Percentiles rank a stretch among this genome's conserved stretches.
These are phyloP conservation scores for Acropternis orthonyx DNA, from an alignment of 2,797 vertebrate species.

Conservation along the genomic window DNA sequence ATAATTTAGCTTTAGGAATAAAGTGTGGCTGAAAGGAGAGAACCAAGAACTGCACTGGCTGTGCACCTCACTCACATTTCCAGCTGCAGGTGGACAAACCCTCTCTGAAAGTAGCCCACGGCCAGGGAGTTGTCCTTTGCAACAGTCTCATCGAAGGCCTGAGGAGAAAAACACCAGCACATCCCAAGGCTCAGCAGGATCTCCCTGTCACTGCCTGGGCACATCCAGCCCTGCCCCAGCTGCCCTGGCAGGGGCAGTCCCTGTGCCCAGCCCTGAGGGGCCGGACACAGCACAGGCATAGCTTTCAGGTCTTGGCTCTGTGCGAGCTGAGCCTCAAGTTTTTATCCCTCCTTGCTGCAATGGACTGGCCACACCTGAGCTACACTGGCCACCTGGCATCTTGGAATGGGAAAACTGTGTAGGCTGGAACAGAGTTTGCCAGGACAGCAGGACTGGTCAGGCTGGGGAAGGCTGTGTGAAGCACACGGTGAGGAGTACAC, in stretches of 20 bases:
- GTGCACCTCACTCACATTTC: conserved; percentile 60
- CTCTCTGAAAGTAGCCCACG: conserved; percentile 88
- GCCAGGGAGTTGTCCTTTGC: conserved; percentile 85
- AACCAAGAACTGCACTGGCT: neutral
- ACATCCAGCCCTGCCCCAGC: fast-evolving
- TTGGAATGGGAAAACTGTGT: neutral
- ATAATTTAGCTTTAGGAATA: neutral
- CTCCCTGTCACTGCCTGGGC: too few relatives aligned
- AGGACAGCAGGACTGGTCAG: fast-evolving
- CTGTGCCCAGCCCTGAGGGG: neutral
- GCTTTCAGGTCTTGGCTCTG: neutral
- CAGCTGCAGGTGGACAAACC: conserved; percentile 81
- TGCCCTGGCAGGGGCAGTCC: neutral
- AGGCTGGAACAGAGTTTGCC: neutral
- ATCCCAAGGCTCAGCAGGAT: neutral
- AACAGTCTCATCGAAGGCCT: conserved; percentile 84
- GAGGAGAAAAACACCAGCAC: conserved; percentile 2
- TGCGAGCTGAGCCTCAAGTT: neutral
- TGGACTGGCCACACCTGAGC: neutral
- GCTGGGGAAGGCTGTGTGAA: neutral
- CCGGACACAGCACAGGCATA: neutral
- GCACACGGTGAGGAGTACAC: fast-evolving
- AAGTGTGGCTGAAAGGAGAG: neutral
- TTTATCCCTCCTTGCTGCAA: neutral
- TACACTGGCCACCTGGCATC: neutral